Evolutionary conservation across 2,113 vertebrate genomes (phyloP).

Genomic region (Albula glossodonta): DNA sequence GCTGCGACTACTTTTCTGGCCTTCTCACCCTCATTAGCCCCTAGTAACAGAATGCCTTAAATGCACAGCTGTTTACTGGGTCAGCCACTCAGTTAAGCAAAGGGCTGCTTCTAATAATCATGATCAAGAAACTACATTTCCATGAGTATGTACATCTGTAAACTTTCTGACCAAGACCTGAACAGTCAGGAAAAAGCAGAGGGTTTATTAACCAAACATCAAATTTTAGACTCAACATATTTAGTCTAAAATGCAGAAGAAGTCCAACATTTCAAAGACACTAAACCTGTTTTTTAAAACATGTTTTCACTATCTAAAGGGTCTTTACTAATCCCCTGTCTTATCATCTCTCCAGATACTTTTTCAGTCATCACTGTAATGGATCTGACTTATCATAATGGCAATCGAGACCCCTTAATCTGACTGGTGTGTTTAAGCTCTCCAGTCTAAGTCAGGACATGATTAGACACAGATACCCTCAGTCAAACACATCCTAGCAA

Average conservation of each 20-base stretch:
- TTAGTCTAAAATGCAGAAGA: neutral
- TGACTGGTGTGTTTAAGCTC: constrained; percentile 41
- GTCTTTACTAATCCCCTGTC: constrained; percentile 39
- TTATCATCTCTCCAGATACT: constrained; percentile 45
- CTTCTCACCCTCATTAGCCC: neutral
- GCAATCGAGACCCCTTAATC: constrained; percentile 52
- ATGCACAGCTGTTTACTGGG: neutral
- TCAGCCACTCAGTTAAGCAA: no score
- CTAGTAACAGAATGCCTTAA: neutral
- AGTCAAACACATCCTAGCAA: neutral
- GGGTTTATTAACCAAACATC: neutral
- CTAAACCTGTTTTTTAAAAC: neutral
- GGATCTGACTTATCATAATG: constrained; percentile 62
- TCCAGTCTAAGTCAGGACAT: constrained; percentile 28
- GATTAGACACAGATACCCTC: constrained; percentile 29
- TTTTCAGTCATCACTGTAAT: constrained; percentile 45
- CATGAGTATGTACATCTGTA: neutral
- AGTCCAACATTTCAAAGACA: neutral
- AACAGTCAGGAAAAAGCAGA: neutral
- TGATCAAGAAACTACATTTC: neutral
- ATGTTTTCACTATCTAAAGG: constrained; percentile 6
- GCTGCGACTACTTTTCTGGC: neutral
- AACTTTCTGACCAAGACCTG: neutral
- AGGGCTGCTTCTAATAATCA: neutral
- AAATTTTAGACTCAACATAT: neutral